Evolutionary conservation across 2,888 invertebrate genomes (phyloP), one percentile per base, ranked within the genome.

Genomic region (Erebia epiphron): DNA sequence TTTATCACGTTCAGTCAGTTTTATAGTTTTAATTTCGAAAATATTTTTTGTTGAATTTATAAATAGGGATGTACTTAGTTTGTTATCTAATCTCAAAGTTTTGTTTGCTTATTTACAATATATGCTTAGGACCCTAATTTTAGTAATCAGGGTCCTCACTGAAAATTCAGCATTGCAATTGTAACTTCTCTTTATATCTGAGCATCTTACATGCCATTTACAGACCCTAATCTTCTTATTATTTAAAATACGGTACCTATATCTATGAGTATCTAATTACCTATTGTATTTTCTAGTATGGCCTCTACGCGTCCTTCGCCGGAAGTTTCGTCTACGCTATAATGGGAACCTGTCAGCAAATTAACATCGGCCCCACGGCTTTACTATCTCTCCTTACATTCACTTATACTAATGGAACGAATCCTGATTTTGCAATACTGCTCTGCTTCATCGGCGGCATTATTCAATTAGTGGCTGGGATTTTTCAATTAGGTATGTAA

Each of bases 281-380:
- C 1, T n/a, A 7, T 14, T 4, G 14, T 50, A 57, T 74, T 72
- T 88, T 86, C 61, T 94, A 97, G 96, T 97, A 96, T 90, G 97
- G 97, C 1, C 91, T 97, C n/a, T 97, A 97, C 89, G 96, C 97
- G 1, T 96, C 97, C 0, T 95, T 97, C 78, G 95, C 95, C 80
- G 97, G 97, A 7, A 96, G 96, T 72, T 95, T 97, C 79, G 94
- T 97, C 16, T 97, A 97, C 89, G 95, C 95, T 18, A 74, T 97
- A n/a, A 94, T 97, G 85, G 97, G 97, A 0, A 96, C 96, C 4
- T 94, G 94, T 72, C 94, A 95, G 5, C 95, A 96, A 84, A 93
- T 96, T 75, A 96, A 95, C 85, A 89, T 92, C 13, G 92, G 92
- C 0, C 97, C 97, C 1, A 97, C 97, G 0, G 97, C 97, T 18